Evolutionary conservation across 2,888 invertebrate genomes (phyloP).

Genomic region (Ophion obscuratus): DNA sequence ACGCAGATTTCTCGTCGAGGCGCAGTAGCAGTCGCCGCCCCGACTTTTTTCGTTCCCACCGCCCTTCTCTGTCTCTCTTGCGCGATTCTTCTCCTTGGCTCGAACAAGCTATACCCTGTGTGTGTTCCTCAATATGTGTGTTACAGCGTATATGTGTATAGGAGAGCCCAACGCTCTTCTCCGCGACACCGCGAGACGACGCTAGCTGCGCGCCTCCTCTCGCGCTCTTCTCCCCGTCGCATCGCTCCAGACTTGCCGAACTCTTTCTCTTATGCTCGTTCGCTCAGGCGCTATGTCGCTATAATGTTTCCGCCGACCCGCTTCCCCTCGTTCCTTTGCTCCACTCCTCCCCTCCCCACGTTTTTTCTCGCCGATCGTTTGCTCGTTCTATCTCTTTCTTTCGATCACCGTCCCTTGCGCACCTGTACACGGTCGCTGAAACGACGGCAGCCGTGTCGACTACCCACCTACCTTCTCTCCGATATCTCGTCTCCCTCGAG

Average conservation of each 20-base stretch:
- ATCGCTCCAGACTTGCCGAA: slow-evolving; percentile 37
- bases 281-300: slow-evolving; percentile 35
- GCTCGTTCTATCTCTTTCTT: slow-evolving; percentile 10
- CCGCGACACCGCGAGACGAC: slow-evolving; percentile 81
- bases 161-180: slow-evolving; percentile 73
- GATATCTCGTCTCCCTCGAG: slow-evolving; percentile 29
- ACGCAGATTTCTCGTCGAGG: slow-evolving; percentile 49
- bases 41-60: slow-evolving; percentile 29
- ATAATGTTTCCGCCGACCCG: slow-evolving; percentile 34
- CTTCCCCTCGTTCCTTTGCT: slow-evolving; percentile 55
- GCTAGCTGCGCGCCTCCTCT: slow-evolving; percentile 47
- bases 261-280: slow-evolving; percentile 46
- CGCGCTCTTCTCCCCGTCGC: slow-evolving; percentile 31
- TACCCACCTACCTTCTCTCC: slow-evolving; percentile 61
- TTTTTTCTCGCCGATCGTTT: background rate
- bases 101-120: background rate
- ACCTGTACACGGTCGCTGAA: slow-evolving; percentile 31
- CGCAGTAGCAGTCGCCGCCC: slow-evolving; percentile 56
- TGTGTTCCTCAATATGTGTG: slow-evolving; percentile 12
- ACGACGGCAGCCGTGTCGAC: slow-evolving; percentile 46
- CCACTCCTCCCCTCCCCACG: slow-evolving; percentile 28
- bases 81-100: slow-evolving; percentile 40
- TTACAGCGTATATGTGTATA: background rate
- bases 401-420: slow-evolving; percentile 36
- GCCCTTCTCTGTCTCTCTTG: background rate